Evolutionary conservation across 2,113 vertebrate species (phyloP), one percentile per base, ranked within the genome.

Genomic region (Euleptes europaea): DNA sequence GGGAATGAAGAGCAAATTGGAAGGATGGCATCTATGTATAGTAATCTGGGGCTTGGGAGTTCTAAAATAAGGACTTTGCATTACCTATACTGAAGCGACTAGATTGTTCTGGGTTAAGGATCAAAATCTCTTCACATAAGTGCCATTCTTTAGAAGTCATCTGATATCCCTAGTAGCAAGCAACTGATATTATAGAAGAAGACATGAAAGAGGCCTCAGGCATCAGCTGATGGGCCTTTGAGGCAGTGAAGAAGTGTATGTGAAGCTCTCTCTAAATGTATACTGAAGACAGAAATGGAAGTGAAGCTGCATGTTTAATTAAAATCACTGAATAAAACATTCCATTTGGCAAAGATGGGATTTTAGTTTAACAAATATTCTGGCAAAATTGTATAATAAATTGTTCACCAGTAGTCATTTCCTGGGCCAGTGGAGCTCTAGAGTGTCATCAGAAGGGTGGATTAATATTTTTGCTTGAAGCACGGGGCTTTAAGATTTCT

Each of bases 281-380:
- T 44, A 31, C 13, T 40, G 35, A 47, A 38, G 67, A 73, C 11
- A 33, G 35, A 85, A 78, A 49, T 67, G 26, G 26, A 33, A 38
- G 40, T 65, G 31, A 71, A 79, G 51, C 63, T 65, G n/a, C 38
- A 80, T 85, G 42, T 73, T 80, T 78, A 79, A 65, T 85, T 79
- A 85, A 84, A 85, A 54, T 63, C n/a, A 85, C n/a, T 38, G 42
- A 67, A 63, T 83, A 73, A 63, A 79, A 35, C 76, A 72, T 80
- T 49, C 42, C 60, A 44, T 73, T 44, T 60, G 38, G 70, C 42
- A 65, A 79, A 79, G 9, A 63, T 80, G 51, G 33, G 54, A 26
- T 57, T 77, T 7, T 70, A 78, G 35, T 42, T 38, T 84, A 78
- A 84, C 75, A 78, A 84, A 63, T 31, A 74, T 42, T 28, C 76